Conservation (phyloP, 2,797 vertebrate genomes). For the Chrysocyon brachyurus region DNA sequence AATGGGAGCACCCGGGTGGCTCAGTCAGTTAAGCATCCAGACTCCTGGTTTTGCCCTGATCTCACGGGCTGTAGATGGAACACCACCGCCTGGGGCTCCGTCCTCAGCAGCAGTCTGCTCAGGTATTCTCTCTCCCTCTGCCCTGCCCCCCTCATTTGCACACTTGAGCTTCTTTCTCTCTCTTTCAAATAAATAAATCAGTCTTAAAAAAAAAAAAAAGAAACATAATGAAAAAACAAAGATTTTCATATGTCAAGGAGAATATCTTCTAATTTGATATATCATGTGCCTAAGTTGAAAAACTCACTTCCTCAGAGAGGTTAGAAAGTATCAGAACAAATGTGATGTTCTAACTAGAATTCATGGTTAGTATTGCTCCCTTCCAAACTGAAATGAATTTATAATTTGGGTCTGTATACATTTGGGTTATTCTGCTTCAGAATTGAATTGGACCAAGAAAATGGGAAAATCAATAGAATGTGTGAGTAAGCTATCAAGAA, state of each 20-base stretch:
- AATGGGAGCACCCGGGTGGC: neutral
- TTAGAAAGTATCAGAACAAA: slow-evolving; percentile 15
- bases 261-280: slow-evolving; percentile 15
- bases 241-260: slow-evolving; percentile 31
- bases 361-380: slow-evolving; percentile 8
- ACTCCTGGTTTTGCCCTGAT: neutral
- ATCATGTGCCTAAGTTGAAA: neutral
- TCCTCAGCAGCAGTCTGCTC: neutral
- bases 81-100: neutral
- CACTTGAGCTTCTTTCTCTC: neutral
- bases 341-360: slow-evolving; percentile 18
- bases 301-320: neutral
- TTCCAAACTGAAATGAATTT: slow-evolving; percentile 45
- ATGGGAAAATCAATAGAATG: slow-evolving; percentile 28
- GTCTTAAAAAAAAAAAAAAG: neutral
- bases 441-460: slow-evolving; percentile 49
- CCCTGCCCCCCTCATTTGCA: neutral
- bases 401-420: neutral
- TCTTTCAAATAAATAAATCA: neutral
- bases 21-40: neutral
- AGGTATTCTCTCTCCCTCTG: neutral
- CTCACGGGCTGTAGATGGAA: neutral
- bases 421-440: slow-evolving; percentile 53
- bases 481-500: neutral
- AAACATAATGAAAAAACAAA: slow-evolving; percentile 5